Evolutionary conservation across 37 sponge, comb jelly and placozoan genomes (phyloP), one percentile per base, ranked within the genome.

Genomic region (Hexactinellida sp.): DNA sequence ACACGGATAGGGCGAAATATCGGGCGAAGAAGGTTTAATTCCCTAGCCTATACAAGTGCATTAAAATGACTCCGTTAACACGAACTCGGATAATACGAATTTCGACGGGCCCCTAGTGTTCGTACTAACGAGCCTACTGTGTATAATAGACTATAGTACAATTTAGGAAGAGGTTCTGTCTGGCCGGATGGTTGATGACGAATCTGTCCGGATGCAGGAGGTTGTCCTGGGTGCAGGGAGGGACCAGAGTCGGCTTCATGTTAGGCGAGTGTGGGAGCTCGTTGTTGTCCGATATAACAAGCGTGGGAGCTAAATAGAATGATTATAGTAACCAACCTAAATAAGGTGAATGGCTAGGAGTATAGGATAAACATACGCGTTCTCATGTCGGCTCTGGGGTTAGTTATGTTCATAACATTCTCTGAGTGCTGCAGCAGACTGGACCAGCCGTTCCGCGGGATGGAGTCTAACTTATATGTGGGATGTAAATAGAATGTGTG

Each of bases 171-270:
- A 63, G 76, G 34, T 63, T 63, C 76, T 63, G 76, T 63, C 76
- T 63, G 3, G 76, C 76, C 3, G 76, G 76, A n/a, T 63, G 76
- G 76, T 63, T 63, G 13, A 63, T 28, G 34, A 63, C 76, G 34
- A 63, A 63, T 63, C 76, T 63, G 34, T 63, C 76, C 34, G 76
- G 76, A 63, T 63, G 76, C 30, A 63, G 76, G 30, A 63, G 76
- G 34, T 63, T 63, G 76, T 63, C 76, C 5, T 63, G 76, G 3
- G 76, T 63, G 25, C 25, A 63, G 25, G 3, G 25, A 7, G 76
- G 76, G 30, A 32, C 5, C 13, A 63, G 30, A n/a, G n/a, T n/a
- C n/a, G n/a, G n/a, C n/a, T n/a, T n/a, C 13, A 16, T 41, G 34
- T 10, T n/a, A n/a, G 76, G 76, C 5, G 76, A 63, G 30, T 10